These are phyloP conservation scores for Sarcophilus harrisii DNA, from an alignment of 2,797 vertebrate species.

Conservation along the genomic window DNA sequence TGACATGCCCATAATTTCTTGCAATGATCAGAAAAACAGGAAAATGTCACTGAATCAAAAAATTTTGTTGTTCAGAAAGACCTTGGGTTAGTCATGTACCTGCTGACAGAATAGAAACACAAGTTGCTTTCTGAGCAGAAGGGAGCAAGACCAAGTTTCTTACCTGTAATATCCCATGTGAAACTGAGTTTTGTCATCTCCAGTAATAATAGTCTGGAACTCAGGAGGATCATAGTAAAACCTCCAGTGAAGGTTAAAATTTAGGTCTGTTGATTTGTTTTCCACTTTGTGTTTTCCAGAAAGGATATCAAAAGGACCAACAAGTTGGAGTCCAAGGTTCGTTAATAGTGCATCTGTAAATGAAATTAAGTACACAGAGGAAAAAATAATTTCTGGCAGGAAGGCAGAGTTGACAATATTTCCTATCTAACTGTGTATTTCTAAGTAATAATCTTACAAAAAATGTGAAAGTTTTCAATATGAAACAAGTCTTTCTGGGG, in stretches of 20 bases:
- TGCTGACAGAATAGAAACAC: not conserved
- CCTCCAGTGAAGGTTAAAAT: conserved; percentile 95
- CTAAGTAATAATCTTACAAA: conserved; percentile 43
- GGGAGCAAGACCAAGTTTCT: not conserved
- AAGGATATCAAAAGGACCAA: conserved; percentile 96
- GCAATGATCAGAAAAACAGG: conserved; percentile 9
- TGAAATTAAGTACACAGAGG: conserved; percentile 68
- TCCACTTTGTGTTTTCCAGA: conserved; percentile 90
- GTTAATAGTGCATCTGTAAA: conserved; percentile 90
- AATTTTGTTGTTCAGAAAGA: not conserved
- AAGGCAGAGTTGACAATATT: conserved; percentile 20
- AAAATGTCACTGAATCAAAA: not conserved
- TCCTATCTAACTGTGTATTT: conserved; percentile 46
- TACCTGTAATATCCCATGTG: conserved; percentile 99
- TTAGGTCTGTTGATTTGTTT: conserved; percentile 84
- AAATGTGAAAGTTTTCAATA: not conserved
- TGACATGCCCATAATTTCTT: conserved; percentile 34
- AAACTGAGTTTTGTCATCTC: conserved; percentile 89
- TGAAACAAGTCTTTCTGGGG: conserved; percentile 27
- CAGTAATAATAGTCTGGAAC: conserved; percentile 94
- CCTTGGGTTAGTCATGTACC: not conserved
- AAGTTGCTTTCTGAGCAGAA: conserved; percentile 16
- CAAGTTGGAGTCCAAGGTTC: conserved; percentile 91
- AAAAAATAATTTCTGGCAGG: conserved; percentile 27
- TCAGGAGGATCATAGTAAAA: conserved; percentile 98